A percentile compares a stretch with the other conserved stretches of the same genome.
Evolutionary conservation across 1,140 invertebrate genomes (phyloP).

Genomic region (Mamestra configurata): DNA sequence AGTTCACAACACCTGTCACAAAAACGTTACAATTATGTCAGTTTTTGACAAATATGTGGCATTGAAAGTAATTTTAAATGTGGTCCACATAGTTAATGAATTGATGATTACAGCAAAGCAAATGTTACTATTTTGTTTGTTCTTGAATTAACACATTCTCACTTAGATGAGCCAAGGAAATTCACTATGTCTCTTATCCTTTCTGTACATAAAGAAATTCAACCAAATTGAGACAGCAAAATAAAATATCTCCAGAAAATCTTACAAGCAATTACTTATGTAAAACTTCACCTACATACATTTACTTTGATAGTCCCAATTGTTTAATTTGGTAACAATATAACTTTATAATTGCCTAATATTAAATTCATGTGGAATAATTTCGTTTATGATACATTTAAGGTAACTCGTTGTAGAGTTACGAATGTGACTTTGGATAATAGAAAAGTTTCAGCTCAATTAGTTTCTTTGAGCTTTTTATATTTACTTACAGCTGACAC

Average conservation of each 20-base stretch:
- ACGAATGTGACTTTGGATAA: conserved; percentile 17
- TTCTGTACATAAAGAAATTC: neutral
- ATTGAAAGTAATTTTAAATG: too few relatives aligned
- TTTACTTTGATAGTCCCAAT: neutral
- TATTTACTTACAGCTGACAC: neutral
- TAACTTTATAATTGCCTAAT: conserved; percentile 38
- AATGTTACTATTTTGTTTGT: too few relatives aligned
- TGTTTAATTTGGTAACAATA: conserved; percentile 14
- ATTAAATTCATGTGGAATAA: conserved; percentile 35
- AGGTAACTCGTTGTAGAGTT: conserved; percentile 7
- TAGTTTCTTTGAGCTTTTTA: neutral
- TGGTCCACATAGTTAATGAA: too few relatives aligned
- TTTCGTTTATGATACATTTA: conserved; percentile 15
- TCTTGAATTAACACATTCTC: too few relatives aligned
- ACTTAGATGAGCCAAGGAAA: too few relatives aligned
- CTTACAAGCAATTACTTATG: neutral
- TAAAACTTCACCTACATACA: neutral
- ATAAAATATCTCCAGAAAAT: neutral
- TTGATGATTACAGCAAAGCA: too few relatives aligned
- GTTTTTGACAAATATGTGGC: too few relatives aligned
- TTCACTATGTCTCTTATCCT: too few relatives aligned
- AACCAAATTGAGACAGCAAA: neutral
- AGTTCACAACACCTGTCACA: too few relatives aligned
- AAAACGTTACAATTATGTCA: too few relatives aligned
- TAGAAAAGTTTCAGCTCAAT: neutral